These are phyloP conservation scores for Drosophila sordidula DNA, from an alignment of 2,888 invertebrate genomes.

Conservation along the genomic window DNA sequence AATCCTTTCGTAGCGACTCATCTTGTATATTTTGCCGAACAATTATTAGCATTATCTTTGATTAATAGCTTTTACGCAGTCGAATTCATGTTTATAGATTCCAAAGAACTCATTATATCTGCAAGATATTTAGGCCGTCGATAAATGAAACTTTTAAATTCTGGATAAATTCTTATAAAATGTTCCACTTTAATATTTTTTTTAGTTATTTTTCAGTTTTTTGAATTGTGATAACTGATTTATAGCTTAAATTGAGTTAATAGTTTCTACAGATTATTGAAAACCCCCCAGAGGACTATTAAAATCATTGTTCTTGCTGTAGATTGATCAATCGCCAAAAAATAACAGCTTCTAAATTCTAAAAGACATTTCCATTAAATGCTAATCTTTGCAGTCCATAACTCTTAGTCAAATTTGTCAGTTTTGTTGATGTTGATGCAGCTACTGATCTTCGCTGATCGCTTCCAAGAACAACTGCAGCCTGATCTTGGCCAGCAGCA, in stretches of 20 bases:
- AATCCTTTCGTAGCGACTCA: no score
- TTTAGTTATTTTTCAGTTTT: background rate
- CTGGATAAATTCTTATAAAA: background rate
- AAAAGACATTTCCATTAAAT: background rate
- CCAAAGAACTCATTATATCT: no score
- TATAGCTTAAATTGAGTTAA: background rate
- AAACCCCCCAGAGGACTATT: no score
- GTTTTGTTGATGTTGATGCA: conserved; percentile 7
- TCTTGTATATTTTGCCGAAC: no score
- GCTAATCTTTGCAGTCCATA: conserved; percentile 5
- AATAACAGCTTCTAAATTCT: background rate
- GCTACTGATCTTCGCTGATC: conserved; percentile 26
- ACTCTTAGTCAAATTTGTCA: conserved; percentile 30
- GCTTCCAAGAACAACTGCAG: conserved; percentile 27
- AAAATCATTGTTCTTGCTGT: background rate
- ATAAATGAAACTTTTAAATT: no score
- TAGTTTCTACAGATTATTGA: background rate
- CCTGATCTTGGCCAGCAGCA: conserved; percentile 11
- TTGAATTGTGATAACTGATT: background rate
- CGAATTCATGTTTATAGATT: no score
- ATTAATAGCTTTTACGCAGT: no score
- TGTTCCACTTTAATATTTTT: no score
- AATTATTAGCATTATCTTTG: no score
- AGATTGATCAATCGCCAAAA: background rate
- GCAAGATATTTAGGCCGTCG: no score